Evolutionary conservation across 2,888 invertebrate species (phyloP), one percentile per base, ranked within the genome.

Genomic region (Desoria tigrina): DNA sequence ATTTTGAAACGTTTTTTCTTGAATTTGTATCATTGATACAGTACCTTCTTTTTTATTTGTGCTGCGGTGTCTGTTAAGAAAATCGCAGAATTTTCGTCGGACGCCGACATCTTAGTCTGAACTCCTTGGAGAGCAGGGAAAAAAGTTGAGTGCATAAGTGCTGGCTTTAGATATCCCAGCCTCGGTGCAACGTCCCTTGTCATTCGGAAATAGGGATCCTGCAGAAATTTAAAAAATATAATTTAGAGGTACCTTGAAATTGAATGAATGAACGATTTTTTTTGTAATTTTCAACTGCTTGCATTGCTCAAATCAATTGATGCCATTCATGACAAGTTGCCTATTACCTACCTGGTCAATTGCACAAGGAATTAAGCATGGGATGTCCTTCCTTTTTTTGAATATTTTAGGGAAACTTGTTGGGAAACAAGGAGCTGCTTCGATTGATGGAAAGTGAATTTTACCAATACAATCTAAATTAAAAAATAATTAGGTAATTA

Each of bases 131-230:
- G 81, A 0, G 96, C 92, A 0, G 95, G 96, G 73, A 95, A 89
- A 85, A 98, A 96, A 66, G 87, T 84, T 18, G 93, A 89, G 80
- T 94, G 94, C 32, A 93, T 79, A 50, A 94, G 81, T 3, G 96
- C 86, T 61, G 99, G 94, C 81, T 99, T 94, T 18, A 88, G 87
- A 81, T 87, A 84, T 76, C 93, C 90, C 16, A 99, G 82, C 14
- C 90, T 86, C 0, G 97, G 94, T 0, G 97, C 94, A n/a, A 97
- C 96, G 82, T 99, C 99, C 61, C 99, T 86, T 0, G 95, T 90
- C 97, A 99, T 96, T 37, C 99, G 86, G 82, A 99, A 99, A 82
- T 98, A 99, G 0, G 99, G 99, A 83, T 99, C 99, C 85, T 86
- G 78, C 24, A 21, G 27, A 21, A 59, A 21, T 3, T 9, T 26